phyloP scores from a whole-genome alignment of 1,140 invertebrate genomes.

The Lepidostoma basale region DNA sequence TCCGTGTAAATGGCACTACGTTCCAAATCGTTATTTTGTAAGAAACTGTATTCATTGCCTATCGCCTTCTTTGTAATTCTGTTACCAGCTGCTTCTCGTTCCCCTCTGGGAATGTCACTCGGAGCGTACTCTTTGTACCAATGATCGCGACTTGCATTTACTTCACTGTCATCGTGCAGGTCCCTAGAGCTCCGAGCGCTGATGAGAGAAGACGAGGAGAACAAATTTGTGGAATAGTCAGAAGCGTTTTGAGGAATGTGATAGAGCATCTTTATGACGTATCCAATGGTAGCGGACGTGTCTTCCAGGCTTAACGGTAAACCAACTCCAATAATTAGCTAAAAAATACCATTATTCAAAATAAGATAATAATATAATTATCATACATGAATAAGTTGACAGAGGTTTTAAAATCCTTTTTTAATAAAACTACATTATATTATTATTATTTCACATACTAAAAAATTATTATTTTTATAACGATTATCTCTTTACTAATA shows the following conservation, averaged over 20 bases:
- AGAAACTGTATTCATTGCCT: neutral
- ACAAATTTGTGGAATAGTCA: conserved; percentile 64
- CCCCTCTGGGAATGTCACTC: conserved; percentile 11
- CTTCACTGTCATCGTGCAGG: too few species aligned
- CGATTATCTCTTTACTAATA: too few species aligned
- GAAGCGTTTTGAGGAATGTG: conserved; percentile 65
- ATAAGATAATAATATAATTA: too few species aligned
- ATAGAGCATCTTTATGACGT: conserved; percentile 69
- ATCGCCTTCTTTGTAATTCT: neutral
- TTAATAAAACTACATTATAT: too few species aligned
- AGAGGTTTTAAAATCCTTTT: too few species aligned
- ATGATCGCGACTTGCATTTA: neutral
- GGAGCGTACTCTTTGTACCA: neutral
- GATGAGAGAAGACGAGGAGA: conserved; percentile 53
- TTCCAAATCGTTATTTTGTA: conserved; percentile 40
- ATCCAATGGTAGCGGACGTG: conserved; percentile 67
- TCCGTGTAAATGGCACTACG: conserved; percentile 50
- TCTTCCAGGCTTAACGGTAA: conserved; percentile 68
- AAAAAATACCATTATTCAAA: too few species aligned
- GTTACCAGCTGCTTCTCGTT: neutral
- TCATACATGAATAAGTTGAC: too few species aligned
- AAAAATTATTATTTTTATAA: too few species aligned
- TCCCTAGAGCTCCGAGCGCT: neutral
- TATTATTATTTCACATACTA: too few species aligned
- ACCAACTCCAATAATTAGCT: conserved; percentile 71